Base-by-base conservation (phyloP, 2,113 vertebrate species). In the Eulemur macaco region DNA sequence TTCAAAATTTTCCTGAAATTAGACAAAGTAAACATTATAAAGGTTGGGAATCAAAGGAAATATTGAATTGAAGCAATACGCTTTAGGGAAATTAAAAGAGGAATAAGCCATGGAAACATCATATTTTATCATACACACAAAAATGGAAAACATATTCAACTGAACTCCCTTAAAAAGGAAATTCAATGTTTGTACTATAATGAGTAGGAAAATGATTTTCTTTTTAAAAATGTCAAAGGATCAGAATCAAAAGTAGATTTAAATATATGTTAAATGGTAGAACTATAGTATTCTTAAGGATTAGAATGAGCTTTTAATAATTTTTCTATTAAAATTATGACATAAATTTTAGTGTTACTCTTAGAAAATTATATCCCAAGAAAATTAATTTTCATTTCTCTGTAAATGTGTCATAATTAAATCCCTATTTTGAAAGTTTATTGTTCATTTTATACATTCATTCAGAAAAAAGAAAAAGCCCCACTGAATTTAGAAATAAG, bases 241-340 rank as follows among this genome's bases (percentile, higher is more conserved):
- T 54, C n/a, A 42, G 50, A 21, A 73, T 18, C n/a, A 58, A 64
- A 86, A 56, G 10, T 56, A 39, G 50, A 91, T 42, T 73, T 56
- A 81, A 81, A 81, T 66, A 74, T 66, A 76, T 50, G 25, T 56
- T 80, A 58, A 29, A 31, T 21, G 56, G 8, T 94, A 60, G n/a
- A 82, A 68, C 77, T 69, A 69, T 8, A 58, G 11, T 68, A 12
- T 50, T 74, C 31, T 81, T 25, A 81, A 68, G 37, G 31, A 68
- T 74, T 23, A 52, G 3, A 91, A 63, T 77, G 52, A 69, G 45
- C 8, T 82, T 77, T 50, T 39, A 54, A 54, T 50, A 45, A 60
- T 47, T 88, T 69, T 87, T 77, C 69, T 21, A 96, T 69, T 83
- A 63, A 82, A 87, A 74, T 87, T 60, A n/a, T 82, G 56, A 50